These are phyloP conservation scores for Dendroctonus ponderosae DNA, from an alignment of 1,140 invertebrate species.

Conservation along the genomic window DNA sequence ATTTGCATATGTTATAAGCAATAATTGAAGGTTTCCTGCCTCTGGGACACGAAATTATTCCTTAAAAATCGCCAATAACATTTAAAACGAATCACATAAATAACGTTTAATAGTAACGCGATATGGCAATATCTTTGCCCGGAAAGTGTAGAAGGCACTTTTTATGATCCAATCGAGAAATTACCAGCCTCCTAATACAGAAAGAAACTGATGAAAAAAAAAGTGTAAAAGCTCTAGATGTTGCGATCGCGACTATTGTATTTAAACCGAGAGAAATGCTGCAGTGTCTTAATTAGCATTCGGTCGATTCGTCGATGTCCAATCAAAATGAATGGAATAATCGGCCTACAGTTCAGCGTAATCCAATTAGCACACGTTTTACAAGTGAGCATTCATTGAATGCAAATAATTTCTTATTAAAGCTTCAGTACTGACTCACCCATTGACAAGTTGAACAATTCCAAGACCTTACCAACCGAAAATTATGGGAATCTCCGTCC, in stretches of 20 bases:
- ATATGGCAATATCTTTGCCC: constrained; percentile 20
- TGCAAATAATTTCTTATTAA: no score
- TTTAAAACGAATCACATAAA: constrained; percentile 32
- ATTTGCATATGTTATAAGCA: constrained; percentile 41
- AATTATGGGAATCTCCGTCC: no score
- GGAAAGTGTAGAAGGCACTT: background rate
- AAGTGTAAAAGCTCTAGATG: constrained; percentile 24
- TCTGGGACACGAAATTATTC: constrained; percentile 17
- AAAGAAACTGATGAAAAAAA: background rate
- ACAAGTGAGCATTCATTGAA: no score
- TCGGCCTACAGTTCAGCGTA: no score
- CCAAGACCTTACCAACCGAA: no score
- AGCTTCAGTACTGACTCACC: no score
- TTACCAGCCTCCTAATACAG: background rate
- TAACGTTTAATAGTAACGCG: constrained; percentile 27
- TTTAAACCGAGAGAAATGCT: constrained; percentile 35
- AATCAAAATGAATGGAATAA: no score
- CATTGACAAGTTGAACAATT: no score
- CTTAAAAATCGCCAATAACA: constrained; percentile 16
- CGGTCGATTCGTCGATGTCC: constrained; percentile 11
- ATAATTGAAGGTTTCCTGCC: constrained; percentile 29
- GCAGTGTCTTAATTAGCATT: constrained; percentile 38
- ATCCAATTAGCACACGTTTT: no score
- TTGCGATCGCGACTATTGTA: constrained; percentile 29
- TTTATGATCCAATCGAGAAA: background rate